These are phyloP conservation scores for Orchestia grillus DNA, from an alignment of 1,140 invertebrate species.

Conservation along the genomic window DNA sequence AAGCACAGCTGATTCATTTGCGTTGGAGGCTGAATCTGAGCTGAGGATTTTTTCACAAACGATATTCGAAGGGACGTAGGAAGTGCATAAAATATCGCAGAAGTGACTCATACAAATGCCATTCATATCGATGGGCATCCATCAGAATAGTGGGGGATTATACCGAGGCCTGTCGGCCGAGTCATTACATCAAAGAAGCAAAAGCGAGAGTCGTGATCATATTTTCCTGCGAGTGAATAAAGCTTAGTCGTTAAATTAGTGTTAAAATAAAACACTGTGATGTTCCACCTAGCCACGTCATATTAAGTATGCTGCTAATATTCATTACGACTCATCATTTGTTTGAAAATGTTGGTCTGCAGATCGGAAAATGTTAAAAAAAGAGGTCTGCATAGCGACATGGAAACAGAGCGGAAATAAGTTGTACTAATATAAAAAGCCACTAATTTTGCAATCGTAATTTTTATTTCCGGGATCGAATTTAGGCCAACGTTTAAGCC, in stretches of 20 bases:
- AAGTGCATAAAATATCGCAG: background rate
- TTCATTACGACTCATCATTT: background rate
- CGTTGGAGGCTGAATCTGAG: background rate
- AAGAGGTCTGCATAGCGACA: too few relatives aligned
- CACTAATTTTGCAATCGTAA: too few relatives aligned
- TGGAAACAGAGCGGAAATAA: too few relatives aligned
- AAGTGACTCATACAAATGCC: background rate
- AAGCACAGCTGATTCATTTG: background rate
- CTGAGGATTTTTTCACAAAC: background rate
- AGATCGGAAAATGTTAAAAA: too few relatives aligned
- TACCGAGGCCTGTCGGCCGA: too few relatives aligned
- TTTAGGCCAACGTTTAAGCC: too few relatives aligned
- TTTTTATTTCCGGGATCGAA: too few relatives aligned
- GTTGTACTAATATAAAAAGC: too few relatives aligned
- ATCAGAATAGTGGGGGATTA: background rate
- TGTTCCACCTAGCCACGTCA: background rate
- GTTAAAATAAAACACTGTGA: background rate
- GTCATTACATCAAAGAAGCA: background rate
- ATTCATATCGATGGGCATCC: background rate
- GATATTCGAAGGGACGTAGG: background rate
- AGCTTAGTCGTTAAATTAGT: background rate
- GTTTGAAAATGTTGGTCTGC: too few relatives aligned
- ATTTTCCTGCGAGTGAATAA: background rate
- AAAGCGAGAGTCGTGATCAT: background rate
- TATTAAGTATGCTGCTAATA: background rate